phyloP scores from a whole-genome alignment of 2,797 vertebrate genomes.

The Carduelis carduelis region DNA sequence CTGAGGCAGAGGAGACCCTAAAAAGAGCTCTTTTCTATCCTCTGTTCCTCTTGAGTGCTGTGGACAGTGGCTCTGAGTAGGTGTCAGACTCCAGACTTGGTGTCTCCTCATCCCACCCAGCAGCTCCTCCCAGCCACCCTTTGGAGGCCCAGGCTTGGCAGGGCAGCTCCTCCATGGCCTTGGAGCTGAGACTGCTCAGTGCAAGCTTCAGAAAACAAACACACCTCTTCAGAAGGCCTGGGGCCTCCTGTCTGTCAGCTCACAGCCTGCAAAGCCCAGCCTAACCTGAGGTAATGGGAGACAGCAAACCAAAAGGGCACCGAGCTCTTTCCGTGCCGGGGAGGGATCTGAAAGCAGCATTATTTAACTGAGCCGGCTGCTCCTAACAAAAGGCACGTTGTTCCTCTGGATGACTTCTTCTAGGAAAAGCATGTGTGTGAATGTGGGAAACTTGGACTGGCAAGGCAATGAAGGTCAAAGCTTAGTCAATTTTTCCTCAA shows the following conservation, averaged over 20 bases:
- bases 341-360: not conserved
- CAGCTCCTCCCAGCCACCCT: not conserved
- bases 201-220: accelerated
- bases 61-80: not conserved
- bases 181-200: not conserved
- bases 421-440: not conserved
- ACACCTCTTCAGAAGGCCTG: not conserved
- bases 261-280: not conserved
- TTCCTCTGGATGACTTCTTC: slow-evolving; percentile 20
- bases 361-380: not conserved
- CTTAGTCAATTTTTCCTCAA: slow-evolving; percentile 14
- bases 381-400: slow-evolving; percentile 59
- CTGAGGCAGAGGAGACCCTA: not conserved
- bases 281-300: not conserved
- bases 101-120: not conserved
- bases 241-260: not conserved
- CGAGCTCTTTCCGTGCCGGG: accelerated
- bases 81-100: not conserved
- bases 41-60: accelerated
- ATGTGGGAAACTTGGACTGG: not conserved
- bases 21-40: not conserved
- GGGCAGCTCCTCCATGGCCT: not conserved
- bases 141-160: not conserved
- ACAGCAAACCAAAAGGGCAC: not conserved
- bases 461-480: slow-evolving; percentile 55